Base-by-base conservation (phyloP, 2,113 vertebrate genomes). In the Rhipidura dahli region DNA sequence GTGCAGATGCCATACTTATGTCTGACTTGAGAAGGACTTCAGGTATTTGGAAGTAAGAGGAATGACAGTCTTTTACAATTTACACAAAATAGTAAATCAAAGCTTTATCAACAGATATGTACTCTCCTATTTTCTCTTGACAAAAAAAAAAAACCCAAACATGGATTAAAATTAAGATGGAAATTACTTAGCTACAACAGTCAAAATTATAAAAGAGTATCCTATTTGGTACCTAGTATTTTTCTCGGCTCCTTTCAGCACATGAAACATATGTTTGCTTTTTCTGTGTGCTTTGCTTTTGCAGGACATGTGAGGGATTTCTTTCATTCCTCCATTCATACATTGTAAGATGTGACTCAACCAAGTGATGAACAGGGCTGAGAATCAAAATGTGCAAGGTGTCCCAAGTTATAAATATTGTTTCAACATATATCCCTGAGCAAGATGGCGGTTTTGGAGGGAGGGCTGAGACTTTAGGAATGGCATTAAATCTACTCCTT, bases 401-500 rank as follows among this genome's bases (percentile, higher is more conserved):
- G 22, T 65, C 37, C 37, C 39, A 92, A 66, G 6, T 90, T 93
- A 90, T 19, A 17, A 94, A 60, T 14, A 27, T 39, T 77, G 20
- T 84, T 97, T 93, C 53, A 82, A 35, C 5, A 26, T 72, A 72
- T 17, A 54, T 82, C 51, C 63, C 49, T 49, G 57, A n/a, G 42
- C 21, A 95, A 97, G 33, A 75, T 28, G 80, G 53, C 15, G 35
- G 87, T 87, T 95, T 95, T 92, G 40, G 24, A 91, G 71, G 93
- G 19, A 87, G 16, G 22, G 33, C 2, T 60, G 33, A 80, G 16
- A 26, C 63, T 88, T 95, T 96, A 90, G 73, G 57, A 94, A 96
- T 87, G 6, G 68, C 15, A 75, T 60, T 27, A 90, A 92, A 80
- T n/a, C 40, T 93, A 63, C 50, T 93, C 45, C 28, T 7, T 96